Base-by-base conservation (phyloP, 1,140 invertebrate species). In the Holcopasites calliopsidis region DNA sequence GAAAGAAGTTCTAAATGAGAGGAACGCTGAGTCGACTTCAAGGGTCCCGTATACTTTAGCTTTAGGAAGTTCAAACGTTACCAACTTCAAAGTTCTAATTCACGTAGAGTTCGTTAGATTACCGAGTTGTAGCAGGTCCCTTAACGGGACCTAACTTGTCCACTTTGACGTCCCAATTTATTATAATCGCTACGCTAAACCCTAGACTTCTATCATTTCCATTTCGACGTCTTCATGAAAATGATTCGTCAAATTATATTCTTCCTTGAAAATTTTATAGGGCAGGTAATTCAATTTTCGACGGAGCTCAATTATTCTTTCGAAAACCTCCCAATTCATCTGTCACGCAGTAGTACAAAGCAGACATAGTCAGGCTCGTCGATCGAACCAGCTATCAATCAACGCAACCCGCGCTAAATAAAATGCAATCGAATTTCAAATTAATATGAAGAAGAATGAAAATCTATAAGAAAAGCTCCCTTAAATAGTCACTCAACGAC, bases 11-110 rank as follows among this genome's bases (percentile, higher is more conserved):
- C 26, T 47, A 47, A 44, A 49, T 3, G 60, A 47, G 60, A 18
- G 23, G 42, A 64, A 64, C 28, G 28, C 49, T 18, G 60, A 64
- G 21, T 31, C 40, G 40, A 31, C 60, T 64, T 47, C 40, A 44
- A 64, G 49, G 60, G 60, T 28, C 40, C 60, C 2, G 42, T 44
- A 18, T 13, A 47, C 16, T 26, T 64, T 18, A 26, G 38, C 60
- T 21, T 28, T 31, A 21, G 60, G 23, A 28, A 64, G 40, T 64
- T 64, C 40, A 64, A 64, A 64, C 60, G 18, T 64, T 64, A 49
- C 60, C 40, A 64, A 64, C 40, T 47, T 64, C 26, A 26, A 64
- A 64, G 21, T 64, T 64, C 60, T 64, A 64, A 64, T 64, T 64
- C 60, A 40, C 42, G 42, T 31, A 21, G 60, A 64, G 60, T 64